Conservation (phyloP, 1,140 invertebrate genomes). For the Sipha flava region DNA sequence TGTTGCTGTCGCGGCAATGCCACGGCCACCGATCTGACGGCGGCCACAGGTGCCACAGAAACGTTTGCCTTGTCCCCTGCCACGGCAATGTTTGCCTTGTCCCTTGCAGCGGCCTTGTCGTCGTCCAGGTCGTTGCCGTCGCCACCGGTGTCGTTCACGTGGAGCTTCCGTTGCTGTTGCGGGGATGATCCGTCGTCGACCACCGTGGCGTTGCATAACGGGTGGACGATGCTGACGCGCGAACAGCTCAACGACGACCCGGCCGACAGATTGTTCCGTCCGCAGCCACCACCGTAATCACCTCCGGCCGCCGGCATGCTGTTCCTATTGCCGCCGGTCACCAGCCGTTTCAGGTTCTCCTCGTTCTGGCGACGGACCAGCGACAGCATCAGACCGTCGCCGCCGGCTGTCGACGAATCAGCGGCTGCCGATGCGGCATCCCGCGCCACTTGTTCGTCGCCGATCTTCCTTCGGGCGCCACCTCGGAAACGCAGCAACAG, state of each 20-base stretch:
- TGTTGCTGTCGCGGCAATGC: neutral
- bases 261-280: neutral
- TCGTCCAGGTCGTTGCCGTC: neutral
- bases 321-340: neutral
- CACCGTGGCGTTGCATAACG: neutral
- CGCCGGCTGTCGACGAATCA: neutral
- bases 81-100: neutral
- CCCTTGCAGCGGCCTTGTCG: neutral
- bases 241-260: constrained; percentile 12
- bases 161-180: neutral
- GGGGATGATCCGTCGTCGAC: neutral
- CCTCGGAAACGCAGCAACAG: neutral
- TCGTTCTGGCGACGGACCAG: constrained; percentile 7
- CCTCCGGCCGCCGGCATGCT: neutral
- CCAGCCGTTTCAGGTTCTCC: neutral
- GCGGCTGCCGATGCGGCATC: neutral
- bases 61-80: neutral
- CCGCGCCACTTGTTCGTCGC: neutral
- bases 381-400: neutral
- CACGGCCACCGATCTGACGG: neutral
- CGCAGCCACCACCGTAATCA: neutral
- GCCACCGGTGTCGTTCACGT: neutral
- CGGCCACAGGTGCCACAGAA: neutral
- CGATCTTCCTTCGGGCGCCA: neutral
- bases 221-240: constrained; percentile 3